Evolutionary conservation across 2,797 vertebrate genomes (phyloP).

Genomic region (Rhinophrynus dorsalis): DNA sequence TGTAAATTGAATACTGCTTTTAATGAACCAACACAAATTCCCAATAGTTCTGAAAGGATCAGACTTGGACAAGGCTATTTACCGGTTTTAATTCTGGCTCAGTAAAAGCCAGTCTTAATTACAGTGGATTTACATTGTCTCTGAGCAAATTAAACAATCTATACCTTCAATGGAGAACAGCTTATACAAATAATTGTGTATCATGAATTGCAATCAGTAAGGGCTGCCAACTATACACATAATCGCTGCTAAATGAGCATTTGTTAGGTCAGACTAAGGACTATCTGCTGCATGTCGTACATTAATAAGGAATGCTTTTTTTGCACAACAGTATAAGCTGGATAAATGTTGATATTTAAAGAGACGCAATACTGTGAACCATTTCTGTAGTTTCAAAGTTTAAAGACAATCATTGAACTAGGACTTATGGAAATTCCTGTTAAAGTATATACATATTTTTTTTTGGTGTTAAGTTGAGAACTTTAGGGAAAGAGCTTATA

Average conservation of each 20-base stretch:
- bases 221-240: constrained; percentile 34
- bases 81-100: not conserved
- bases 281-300: constrained; percentile 52
- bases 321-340: constrained; percentile 78
- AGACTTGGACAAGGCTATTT: not conserved
- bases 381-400: constrained; percentile 71
- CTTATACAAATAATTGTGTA: constrained; percentile 1
- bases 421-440: constrained; percentile 62
- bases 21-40: not conserved
- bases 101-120: not conserved
- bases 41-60: not conserved
- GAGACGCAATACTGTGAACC: constrained; percentile 81
- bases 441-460: not conserved
- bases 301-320: constrained; percentile 69
- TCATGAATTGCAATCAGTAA: constrained; percentile 10
- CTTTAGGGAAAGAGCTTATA: not conserved
- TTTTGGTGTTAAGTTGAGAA: not conserved
- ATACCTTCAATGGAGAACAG: not conserved
- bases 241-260: constrained; percentile 13
- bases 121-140: constrained; percentile 2
- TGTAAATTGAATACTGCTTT: not conserved
- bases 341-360: constrained; percentile 63
- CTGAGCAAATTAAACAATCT: not conserved
- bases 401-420: constrained; percentile 77
- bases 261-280: constrained; percentile 4